phyloP scores from a whole-genome alignment of 2,888 invertebrate genomes.

The Boloria euphrosyne region DNA sequence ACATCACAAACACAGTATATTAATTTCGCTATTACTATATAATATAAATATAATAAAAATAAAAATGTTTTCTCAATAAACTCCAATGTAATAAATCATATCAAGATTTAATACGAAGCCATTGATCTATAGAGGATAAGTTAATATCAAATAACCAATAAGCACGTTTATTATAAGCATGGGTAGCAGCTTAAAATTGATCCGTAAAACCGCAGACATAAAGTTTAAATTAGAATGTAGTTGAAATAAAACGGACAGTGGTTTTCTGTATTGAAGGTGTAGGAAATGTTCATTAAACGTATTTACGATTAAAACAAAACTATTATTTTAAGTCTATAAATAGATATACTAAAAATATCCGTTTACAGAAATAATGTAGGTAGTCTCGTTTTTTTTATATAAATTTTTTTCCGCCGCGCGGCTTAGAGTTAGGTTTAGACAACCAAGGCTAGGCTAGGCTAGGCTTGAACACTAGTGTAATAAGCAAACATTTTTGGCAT shows the following conservation, averaged over 20 bases:
- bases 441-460: no score
- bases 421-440: no score
- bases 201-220: background rate
- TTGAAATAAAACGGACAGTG: background rate
- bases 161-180: slow-evolving; percentile 10
- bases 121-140: slow-evolving; percentile 17
- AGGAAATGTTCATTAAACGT: slow-evolving; percentile 1
- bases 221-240: background rate
- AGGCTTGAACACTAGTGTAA: no score
- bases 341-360: no score
- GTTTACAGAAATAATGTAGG: no score
- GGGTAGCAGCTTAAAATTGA: background rate
- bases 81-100: slow-evolving; percentile 10
- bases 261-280: background rate
- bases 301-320: no score
- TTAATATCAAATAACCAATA: slow-evolving; percentile 18
- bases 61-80: slow-evolving; percentile 11
- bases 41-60: slow-evolving; percentile 2
- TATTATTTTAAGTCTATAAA: no score
- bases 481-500: no score
- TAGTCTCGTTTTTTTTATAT: no score
- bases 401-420: no score
- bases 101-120: slow-evolving; percentile 8
- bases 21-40: background rate
- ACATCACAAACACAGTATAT: background rate